A percentile compares a stretch with the other conserved stretches of the same genome.
Evolutionary conservation across 2,888 invertebrate species (phyloP).

Genomic region (Epinotia ramella): DNA sequence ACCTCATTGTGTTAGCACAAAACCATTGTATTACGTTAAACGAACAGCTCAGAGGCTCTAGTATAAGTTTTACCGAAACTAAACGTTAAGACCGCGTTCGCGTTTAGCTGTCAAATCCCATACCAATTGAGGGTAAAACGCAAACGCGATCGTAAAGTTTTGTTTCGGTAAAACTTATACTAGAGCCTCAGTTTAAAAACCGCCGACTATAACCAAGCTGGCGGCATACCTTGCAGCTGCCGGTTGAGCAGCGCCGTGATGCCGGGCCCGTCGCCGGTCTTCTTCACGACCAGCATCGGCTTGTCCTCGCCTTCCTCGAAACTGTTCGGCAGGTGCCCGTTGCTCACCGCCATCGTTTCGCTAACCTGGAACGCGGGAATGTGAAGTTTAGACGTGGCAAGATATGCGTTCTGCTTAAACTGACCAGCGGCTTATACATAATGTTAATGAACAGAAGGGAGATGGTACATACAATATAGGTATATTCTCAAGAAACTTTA

Average conservation of each 20-base stretch:
- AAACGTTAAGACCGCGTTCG: too few species aligned
- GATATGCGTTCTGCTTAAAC: too few species aligned
- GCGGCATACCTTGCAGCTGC: conserved; percentile 88
- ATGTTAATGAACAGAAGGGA: too few species aligned
- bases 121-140: too few species aligned
- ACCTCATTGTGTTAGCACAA: not conserved
- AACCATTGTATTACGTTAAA: not conserved
- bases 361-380: conserved; percentile 86
- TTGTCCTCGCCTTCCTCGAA: conserved; percentile 91
- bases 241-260: conserved; percentile 91
- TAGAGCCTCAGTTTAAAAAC: not conserved
- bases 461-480: too few species aligned
- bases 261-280: conserved; percentile 90
- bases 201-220: conserved; percentile 9
- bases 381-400: not conserved
- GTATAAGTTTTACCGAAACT: too few species aligned
- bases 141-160: too few species aligned
- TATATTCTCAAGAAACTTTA: too few species aligned
- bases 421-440: too few species aligned
- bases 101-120: too few species aligned
- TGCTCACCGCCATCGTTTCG: conserved; percentile 91
- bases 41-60: too few species aligned
- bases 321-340: conserved; percentile 89
- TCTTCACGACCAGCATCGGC: conserved; percentile 91
- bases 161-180: too few species aligned